Evolutionary conservation across 2,797 vertebrate genomes (phyloP), one percentile per base, ranked within the genome.

Genomic region (Thripadectes ignobilis): DNA sequence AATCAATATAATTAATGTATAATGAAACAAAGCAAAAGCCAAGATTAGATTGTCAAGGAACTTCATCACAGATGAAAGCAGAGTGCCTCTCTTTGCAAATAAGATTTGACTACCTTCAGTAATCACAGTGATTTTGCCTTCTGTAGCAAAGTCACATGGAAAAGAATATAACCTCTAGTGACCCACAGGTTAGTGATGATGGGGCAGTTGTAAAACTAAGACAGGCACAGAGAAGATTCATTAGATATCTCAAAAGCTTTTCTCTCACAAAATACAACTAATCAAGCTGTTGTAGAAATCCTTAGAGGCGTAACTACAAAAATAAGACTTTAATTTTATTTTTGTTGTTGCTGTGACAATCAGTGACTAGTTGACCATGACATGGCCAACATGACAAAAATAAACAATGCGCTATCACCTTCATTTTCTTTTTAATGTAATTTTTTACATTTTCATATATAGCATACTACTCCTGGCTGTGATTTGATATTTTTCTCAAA

Each of bases 11-110:
- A 94, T 90, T 94, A 78, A 85, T 92, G 74, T 93, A 86, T 91
- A 93, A 91, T 93, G 88, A 95, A 95, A 72, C 46, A 81, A 92
- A 94, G 36, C 77, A 88, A 75, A 94, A 92, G 36, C 7, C 39
- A 92, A 92, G 55, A 81, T 87, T 69, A 79, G 58, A 43, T 58
- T 92, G 22, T 62, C 59, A 84, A 82, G 51, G 22, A 29, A 43
- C 18, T 75, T 91, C 3, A 2, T 68, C 93, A 66, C 18, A 78
- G 63, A 78, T 89, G 43, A 89, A 93, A 91, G 39, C 32, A 51
- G 52, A 61, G 14, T 24, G 20, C 39, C 27, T 81, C 29, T 86
- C 62, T 46, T 93, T 58, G 51, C 24, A 69, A 78, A 71, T 20
- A 88, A 49, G n/a, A 30, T 86, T 57, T 75, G 32, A 32, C 49